phyloP scores from a whole-genome alignment of 2,113 vertebrate species.

The Pseudorhombus dupliciocellatus region DNA sequence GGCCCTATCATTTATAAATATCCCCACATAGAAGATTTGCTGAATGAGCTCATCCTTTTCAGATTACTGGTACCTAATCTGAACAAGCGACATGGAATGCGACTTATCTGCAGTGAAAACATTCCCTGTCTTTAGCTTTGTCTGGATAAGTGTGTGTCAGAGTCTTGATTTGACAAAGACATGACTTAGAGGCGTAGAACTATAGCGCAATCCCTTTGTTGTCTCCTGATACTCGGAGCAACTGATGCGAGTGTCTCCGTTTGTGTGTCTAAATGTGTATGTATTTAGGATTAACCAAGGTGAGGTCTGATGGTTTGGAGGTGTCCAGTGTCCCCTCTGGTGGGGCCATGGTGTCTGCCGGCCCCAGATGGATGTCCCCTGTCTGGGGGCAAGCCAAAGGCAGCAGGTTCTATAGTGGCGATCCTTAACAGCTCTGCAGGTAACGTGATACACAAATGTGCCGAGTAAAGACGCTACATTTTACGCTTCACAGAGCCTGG shows the following conservation, averaged over 20 bases:
- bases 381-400: constrained; percentile 65
- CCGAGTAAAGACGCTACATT: constrained; percentile 73
- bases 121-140: constrained; percentile 39
- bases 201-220: constrained; percentile 44
- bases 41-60: constrained; percentile 20
- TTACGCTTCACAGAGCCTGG: constrained; percentile 74
- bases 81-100: constrained; percentile 1
- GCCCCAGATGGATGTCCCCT: constrained; percentile 78
- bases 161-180: constrained; percentile 59
- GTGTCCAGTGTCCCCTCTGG: constrained; percentile 67
- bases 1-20: constrained; percentile 1
- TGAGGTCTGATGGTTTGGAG: constrained; percentile 47
- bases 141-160: constrained; percentile 37
- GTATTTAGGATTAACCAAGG: constrained; percentile 69
- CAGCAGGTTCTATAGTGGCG: constrained; percentile 55
- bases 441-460: constrained; percentile 76
- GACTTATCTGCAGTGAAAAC: constrained; percentile 43
- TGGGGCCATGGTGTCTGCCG: constrained; percentile 77
- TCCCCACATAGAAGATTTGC: constrained; percentile 2
- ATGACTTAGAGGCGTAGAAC: constrained; percentile 38
- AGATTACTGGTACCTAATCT: constrained; percentile 18
- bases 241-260: constrained; percentile 64
- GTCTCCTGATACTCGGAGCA: constrained; percentile 59
- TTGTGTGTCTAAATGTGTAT: constrained; percentile 52
- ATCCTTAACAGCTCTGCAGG: constrained; percentile 72